A percentile compares a stretch with the other conserved stretches of the same genome.
phyloP scores from a whole-genome alignment of 2,888 invertebrate species.

The Entomobrya multifasciata region DNA sequence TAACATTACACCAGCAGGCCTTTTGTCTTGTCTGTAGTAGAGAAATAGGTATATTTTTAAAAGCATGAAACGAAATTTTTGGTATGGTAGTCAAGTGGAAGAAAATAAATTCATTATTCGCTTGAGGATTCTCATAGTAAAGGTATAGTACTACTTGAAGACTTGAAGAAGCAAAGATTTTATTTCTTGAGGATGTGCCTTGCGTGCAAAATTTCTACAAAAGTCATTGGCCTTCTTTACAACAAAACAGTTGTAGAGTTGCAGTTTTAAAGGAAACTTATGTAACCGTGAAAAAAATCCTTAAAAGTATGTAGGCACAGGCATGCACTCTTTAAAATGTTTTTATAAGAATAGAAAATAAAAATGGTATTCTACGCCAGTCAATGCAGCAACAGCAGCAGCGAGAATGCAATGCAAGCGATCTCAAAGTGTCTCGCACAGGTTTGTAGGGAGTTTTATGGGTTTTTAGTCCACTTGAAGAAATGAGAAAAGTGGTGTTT shows the following conservation, averaged over 20 bases:
- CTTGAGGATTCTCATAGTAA: not conserved
- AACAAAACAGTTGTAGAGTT: not conserved
- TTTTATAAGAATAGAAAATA: not conserved
- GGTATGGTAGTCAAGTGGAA: too few species aligned
- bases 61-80: not conserved
- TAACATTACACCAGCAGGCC: too few species aligned
- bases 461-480: not conserved
- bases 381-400: not conserved
- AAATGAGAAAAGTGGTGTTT: not conserved
- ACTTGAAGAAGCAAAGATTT: not conserved
- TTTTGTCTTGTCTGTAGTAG: too few species aligned
- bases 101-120: not conserved
- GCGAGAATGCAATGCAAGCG: not conserved
- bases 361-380: too few species aligned
- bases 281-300: constrained; percentile 40
- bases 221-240: constrained; percentile 52
- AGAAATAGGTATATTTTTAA: too few species aligned
- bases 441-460: constrained; percentile 1
- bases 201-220: not conserved
- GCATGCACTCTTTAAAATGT: not conserved
- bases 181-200: constrained; percentile 3
- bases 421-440: not conserved
- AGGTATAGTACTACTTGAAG: too few species aligned
- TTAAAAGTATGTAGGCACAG: not conserved
- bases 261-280: constrained; percentile 26